Base-by-base conservation (phyloP, 2,113 vertebrate genomes). In the Sceloporus tristichus region DNA sequence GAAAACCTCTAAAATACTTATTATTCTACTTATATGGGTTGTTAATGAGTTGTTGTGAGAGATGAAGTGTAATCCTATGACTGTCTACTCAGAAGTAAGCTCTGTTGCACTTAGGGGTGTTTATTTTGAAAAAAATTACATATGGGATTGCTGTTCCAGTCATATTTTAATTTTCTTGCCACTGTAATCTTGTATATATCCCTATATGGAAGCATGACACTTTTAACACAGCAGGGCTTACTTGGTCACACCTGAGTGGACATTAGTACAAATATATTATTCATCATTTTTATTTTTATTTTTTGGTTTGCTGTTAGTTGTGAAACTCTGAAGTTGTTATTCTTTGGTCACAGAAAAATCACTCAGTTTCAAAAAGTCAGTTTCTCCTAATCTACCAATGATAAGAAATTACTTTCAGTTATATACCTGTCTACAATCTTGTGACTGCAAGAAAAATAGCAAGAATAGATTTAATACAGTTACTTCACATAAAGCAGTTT, bases 301-400 rank as follows among this genome's bases (percentile, higher is more conserved):
- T n/a, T n/a, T 48, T 4, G 5, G 42, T 40, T 85, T 25, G 14
- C 9, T 10, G 48, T 38, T 85, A 14, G 16, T 73, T 14, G 2
- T 38, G n/a, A 82, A 56, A 76, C 14, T 76, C 3, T 70, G 56
- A 0, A 0, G 86, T 2, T 62, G 3, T 85, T 84, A n/a, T n/a
- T 34, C 16, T 91, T 38, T 38, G 0, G 0, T 48, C 85, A 48
- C 76, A 2, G 54, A 68, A 88, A 25, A 88, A 21, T 29, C 8
- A 84, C 85, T 8, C 0, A 7, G 38, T 85, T 86, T 73, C 76
- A 90, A 74, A 79, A 90, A 5, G 53, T 70, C 9, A 19, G 4
- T 92, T 91, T 90, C 82, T 78, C 14, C 53, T 86, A 13, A 0
- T 29, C 8, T 76, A 23, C 38, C 29, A 18, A 79, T 85, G 25